These are phyloP conservation scores for Notamacropus eugenii DNA, from an alignment of 2,797 vertebrate genomes.

Conservation along the genomic window DNA sequence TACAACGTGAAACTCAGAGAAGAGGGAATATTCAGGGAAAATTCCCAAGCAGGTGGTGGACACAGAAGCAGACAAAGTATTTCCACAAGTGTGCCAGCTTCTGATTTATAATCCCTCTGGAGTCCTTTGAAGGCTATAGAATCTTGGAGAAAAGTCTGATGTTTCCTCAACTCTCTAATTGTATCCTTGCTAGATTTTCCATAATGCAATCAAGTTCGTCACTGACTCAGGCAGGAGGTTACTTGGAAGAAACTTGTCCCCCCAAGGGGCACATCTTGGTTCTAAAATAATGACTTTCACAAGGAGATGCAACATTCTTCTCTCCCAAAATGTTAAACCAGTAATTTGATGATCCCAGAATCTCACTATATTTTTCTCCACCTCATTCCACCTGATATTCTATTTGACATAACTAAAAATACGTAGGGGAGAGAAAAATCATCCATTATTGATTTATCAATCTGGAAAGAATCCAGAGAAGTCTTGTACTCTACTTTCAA, in stretches of 20 bases:
- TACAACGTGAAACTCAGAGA: accelerated
- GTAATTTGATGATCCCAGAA: not conserved
- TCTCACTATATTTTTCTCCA: not conserved
- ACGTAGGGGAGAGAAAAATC: accelerated
- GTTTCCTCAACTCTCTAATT: accelerated
- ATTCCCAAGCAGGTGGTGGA: too few relatives aligned
- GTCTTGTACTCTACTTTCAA: accelerated
- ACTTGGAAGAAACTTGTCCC: not conserved
- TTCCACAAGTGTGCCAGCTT: too few relatives aligned
- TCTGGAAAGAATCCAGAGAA: accelerated
- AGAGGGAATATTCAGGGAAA: accelerated
- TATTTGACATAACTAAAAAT: accelerated
- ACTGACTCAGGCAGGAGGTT: not conserved
- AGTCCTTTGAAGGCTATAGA: not conserved
- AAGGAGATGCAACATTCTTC: not conserved
- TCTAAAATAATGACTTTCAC: not conserved
- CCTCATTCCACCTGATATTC: accelerated
- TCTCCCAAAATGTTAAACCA: not conserved
- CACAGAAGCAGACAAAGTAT: accelerated
- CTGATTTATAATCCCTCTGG: accelerated
- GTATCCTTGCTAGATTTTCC: accelerated
- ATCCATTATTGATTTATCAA: accelerated
- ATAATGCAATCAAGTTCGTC: accelerated
- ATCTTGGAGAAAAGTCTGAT: not conserved
- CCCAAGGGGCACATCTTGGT: not conserved